Base-by-base conservation (phyloP, 2,113 vertebrate species). In the Camelus dromedarius region DNA sequence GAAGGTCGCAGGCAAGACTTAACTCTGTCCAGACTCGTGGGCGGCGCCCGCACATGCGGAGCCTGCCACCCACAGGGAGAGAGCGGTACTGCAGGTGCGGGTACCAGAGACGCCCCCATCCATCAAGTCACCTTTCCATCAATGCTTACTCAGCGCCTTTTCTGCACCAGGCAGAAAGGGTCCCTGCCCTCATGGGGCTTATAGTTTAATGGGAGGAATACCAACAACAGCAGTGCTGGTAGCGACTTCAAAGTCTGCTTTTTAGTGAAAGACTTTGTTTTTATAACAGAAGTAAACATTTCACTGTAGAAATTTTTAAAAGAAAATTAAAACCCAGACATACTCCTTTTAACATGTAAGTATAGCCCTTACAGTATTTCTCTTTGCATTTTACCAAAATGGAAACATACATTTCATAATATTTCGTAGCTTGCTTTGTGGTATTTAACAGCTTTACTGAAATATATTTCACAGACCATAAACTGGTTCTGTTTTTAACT, bases 61-160 rank as follows among this genome's bases (percentile, higher is more conserved):
- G 98, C 95, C 98, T 98, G 98, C 98, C 98, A 97, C 98, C 98
- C 52, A 92, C 97, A 96, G 98, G 98, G 88, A n/a, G 91, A 42
- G 28, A 0, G 67, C 30, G 90, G 97, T 96, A 98, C 96, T 98
- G 98, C 98, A 96, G 48, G 46, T 2, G 0, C 48, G 56, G 46
- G 48, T 24, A n/a, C 42, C 60, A 0, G n/a, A 15, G 75, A 8
- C 8, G n/a, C 73, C 67, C 77, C 35, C 1, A 0, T 18, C 28
- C 1, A 1, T 7, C 16, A 20, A 20, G 64, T 3, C 18, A 9
- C 38, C 48, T 5, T 54, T 30, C 15, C 0, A 46, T 38, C 16
- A 1, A 8, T 3, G n/a, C 28, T 32, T 0, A 13, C 54, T 75
- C 26, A 2, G 82, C 4, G 70, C 50, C 42, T 73, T 67, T 28